Conservation (phyloP, 2,888 invertebrate species). For the Diaperis boleti region DNA sequence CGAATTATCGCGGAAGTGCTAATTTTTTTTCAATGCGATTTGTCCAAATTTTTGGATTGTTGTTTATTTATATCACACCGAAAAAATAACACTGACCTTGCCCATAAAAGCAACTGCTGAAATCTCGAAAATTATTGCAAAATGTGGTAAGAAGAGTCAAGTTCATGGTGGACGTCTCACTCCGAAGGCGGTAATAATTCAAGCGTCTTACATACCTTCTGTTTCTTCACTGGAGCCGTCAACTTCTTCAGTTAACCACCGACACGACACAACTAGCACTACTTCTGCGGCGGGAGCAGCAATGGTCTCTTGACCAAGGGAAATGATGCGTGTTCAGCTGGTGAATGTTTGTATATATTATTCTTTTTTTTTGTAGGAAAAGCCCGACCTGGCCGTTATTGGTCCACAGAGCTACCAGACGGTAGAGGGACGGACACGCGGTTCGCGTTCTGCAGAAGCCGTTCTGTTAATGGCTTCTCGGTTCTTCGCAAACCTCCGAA, state of each 20-base stretch:
- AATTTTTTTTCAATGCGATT: slow-evolving; percentile 20
- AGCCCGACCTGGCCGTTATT: slow-evolving; percentile 7
- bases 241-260: not conserved
- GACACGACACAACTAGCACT: slow-evolving; percentile 19
- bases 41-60: too few relatives aligned
- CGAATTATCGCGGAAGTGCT: slow-evolving; percentile 3
- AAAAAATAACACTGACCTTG: too few relatives aligned
- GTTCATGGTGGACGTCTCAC: slow-evolving; percentile 34
- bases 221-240: not conserved
- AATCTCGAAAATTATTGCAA: too few relatives aligned
- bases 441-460: not conserved
- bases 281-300: slow-evolving; percentile 17
- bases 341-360: slow-evolving; percentile 29
- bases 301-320: slow-evolving; percentile 31
- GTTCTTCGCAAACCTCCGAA: too few relatives aligned
- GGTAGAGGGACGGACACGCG: not conserved
- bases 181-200: too few relatives aligned
- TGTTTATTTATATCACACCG: too few relatives aligned
- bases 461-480: too few relatives aligned
- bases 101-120: too few relatives aligned
- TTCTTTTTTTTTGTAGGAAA: slow-evolving; percentile 32
- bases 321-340: slow-evolving; percentile 25
- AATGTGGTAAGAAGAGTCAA: slow-evolving; percentile 9
- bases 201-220: slow-evolving; percentile 2
- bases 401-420: slow-evolving; percentile 3